A percentile compares a stretch with the other conserved stretches of the same genome.
These are phyloP conservation scores for Metridium senile DNA, from an alignment of 92 coral and sea anemone species.

Conservation along the genomic window DNA sequence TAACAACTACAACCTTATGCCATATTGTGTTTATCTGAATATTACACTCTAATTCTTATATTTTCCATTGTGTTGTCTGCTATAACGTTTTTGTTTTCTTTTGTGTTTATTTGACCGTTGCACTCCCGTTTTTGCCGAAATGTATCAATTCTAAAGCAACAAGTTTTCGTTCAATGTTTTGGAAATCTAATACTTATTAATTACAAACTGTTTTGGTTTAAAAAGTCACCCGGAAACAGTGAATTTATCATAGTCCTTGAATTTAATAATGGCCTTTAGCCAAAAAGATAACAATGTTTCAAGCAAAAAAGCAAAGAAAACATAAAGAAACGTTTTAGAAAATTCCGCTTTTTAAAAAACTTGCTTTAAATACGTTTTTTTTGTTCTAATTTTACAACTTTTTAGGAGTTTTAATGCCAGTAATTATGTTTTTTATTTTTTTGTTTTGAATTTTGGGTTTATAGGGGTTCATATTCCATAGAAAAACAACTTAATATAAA, in stretches of 20 bases:
- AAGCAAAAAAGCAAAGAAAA: not conserved
- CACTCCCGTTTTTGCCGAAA: no score
- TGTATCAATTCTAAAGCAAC: not conserved
- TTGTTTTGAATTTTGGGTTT: not conserved
- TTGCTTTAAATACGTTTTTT: not conserved
- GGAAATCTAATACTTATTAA: not conserved
- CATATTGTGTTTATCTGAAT: no score
- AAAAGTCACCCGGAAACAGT: not conserved
- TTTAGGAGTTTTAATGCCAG: no score
- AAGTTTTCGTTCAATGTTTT: not conserved
- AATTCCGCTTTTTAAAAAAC: not conserved
- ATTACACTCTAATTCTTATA: no score
- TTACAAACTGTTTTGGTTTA: not conserved
- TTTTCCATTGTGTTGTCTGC: no score
- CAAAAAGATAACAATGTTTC: constrained; percentile 14
- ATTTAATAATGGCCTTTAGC: constrained; percentile 10
- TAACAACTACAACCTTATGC: not conserved
- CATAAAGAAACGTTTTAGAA: not conserved
- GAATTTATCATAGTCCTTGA: not conserved
- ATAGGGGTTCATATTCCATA: not conserved
- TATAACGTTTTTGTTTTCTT: no score
- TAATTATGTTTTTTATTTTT: not conserved
- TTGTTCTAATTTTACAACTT: not conserved
- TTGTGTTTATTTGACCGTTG: no score
- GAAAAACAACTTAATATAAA: not conserved